Evolutionary conservation across 2,888 invertebrate species (phyloP).

Genomic region (Orthonevra nobilis): DNA sequence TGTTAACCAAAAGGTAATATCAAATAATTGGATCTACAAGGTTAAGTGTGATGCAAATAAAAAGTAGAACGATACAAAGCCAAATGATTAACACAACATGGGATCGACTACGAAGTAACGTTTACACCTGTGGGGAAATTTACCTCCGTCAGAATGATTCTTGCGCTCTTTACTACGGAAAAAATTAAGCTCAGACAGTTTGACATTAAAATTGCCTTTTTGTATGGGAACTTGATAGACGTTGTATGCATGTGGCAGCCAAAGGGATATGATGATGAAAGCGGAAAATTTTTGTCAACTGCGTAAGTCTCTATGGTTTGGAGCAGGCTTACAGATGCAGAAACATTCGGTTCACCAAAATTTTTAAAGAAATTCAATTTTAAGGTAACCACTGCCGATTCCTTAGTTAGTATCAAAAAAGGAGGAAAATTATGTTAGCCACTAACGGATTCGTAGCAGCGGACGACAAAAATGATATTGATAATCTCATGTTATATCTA

Average conservation of each 20-base stretch:
- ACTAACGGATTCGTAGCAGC: constrained; percentile 8
- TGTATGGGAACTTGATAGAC: constrained; percentile 42
- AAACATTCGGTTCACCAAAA: constrained; percentile 41
- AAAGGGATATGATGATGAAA: too few species aligned
- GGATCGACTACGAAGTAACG: constrained; percentile 73
- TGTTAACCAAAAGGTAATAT: too few species aligned
- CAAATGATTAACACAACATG: constrained; percentile 73
- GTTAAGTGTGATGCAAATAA: too few species aligned
- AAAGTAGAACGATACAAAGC: too few species aligned
- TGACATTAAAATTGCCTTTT: too few species aligned
- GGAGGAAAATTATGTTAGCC: constrained; percentile 41
- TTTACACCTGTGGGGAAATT: constrained; percentile 73
- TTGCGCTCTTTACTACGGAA: constrained; percentile 51
- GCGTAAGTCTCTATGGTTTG: constrained; percentile 44
- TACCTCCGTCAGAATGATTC: constrained; percentile 57
- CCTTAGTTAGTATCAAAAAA: neutral
- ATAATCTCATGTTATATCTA: too few species aligned
- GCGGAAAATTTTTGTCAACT: constrained; percentile 39
- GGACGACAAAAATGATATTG: too few species aligned
- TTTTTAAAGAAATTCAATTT: constrained; percentile 61
- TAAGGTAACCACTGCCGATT: constrained; percentile 7
- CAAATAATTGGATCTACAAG: too few species aligned
- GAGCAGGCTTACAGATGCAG: constrained; percentile 37
- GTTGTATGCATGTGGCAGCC: constrained; percentile 44
- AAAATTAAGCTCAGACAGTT: constrained; percentile 37